A percentile compares a stretch with the other conserved stretches of the same genome.
Evolutionary conservation across 1,140 invertebrate genomes (phyloP).

Genomic region (Bicyclus anynana): DNA sequence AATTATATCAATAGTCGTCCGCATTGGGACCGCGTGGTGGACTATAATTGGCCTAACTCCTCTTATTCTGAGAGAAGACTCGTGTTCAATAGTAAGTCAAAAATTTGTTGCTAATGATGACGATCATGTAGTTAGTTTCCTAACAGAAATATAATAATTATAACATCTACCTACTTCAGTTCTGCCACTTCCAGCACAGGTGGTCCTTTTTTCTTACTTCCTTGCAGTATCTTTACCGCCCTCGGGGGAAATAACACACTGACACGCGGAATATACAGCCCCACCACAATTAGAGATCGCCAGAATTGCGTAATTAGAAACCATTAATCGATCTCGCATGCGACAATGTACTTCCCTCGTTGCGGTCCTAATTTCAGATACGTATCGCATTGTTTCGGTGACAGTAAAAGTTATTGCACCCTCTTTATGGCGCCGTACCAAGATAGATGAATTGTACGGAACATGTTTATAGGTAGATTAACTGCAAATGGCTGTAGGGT

Average conservation of each 20-base stretch:
- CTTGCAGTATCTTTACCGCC: constrained; percentile 66
- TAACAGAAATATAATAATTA: too few species aligned
- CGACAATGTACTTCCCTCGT: constrained; percentile 34
- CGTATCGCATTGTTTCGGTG: constrained; percentile 10
- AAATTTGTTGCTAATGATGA: too few species aligned
- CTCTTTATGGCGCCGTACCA: not conserved
- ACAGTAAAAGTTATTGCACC: constrained; percentile 6
- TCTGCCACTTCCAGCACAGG: constrained; percentile 31
- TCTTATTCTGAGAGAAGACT: too few species aligned
- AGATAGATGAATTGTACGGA: constrained; percentile 3
- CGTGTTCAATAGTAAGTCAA: too few species aligned
- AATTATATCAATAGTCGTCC: too few species aligned
- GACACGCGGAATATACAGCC: constrained; percentile 71
- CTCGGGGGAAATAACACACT: constrained; percentile 71
- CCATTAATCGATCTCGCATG: constrained; percentile 68
- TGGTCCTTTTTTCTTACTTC: constrained; percentile 30
- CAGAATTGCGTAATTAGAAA: constrained; percentile 73
- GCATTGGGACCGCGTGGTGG: too few species aligned
- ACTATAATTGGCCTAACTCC: too few species aligned
- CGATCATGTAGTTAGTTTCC: too few species aligned
- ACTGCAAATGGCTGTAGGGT: not conserved
- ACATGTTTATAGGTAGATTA: not conserved
- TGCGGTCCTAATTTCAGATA: constrained; percentile 17
- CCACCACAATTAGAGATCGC: constrained; percentile 71
- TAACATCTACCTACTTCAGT: not conserved